Evolutionary conservation across 2,113 vertebrate species (phyloP), one percentile per base, ranked within the genome.

Genomic region (Onychostruthus taczanowskii): DNA sequence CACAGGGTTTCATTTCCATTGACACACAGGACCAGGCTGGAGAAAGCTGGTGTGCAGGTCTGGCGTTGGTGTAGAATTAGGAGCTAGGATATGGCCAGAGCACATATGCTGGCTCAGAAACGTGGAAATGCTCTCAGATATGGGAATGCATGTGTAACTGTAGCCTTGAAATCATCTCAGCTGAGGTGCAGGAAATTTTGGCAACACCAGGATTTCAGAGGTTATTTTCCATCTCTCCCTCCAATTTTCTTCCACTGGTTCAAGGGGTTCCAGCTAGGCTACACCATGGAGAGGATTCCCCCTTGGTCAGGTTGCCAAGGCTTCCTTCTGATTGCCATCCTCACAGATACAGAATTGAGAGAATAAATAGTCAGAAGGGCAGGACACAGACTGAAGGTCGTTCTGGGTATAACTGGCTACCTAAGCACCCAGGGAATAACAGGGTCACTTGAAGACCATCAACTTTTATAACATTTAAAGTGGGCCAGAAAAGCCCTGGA

Each of bases 31-130:
- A 87, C 39, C 39, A 63, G 20, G 37, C 17, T 62, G 64, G 41
- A 83, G 41, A 72, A 89, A 31, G 15, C 21, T 78, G 18, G 4
- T 52, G 35, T n/a, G 52, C 33, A 74, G 17, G 6, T 44, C 28
- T 61, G 74, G 11, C 16, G 50, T 26, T 44, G 27, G 11, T 70
- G 55, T 3, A 44, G 49, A 63, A 31, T 46, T 37, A 49, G 55
- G 50, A 41, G 28, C 43, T 30, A 59, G 43, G 35, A 30, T 59
- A 39, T 6, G 10, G 35, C 55, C 53, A 64, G 47, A 87, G 37
- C 27, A 61, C 37, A 16, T 2, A 37, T 0, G 0, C 14, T 0
- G 0, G 55, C 55, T 86, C 79, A 90, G 35, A 87, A 89, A 77
- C 11, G 11, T 21, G 35, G 83, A 74, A 82, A 73, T 43, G 26